Evolutionary conservation across 2,113 vertebrate species (phyloP), one percentile per base, ranked within the genome.

Genomic region (Trichomycterus rosablanca): DNA sequence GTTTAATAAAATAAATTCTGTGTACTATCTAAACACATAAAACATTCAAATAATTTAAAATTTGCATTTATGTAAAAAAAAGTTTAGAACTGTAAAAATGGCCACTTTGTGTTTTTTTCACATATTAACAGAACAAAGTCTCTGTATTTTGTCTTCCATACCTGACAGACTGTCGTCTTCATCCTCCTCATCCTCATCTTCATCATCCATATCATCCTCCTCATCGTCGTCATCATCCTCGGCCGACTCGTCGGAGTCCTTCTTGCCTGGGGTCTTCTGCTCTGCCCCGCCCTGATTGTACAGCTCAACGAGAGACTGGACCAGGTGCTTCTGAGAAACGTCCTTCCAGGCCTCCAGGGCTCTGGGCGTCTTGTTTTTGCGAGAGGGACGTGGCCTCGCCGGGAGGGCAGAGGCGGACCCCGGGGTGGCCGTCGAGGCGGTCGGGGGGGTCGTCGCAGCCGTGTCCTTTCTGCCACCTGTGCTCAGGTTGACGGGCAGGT

Each of bases 151-250:
- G n/a, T n/a, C n/a, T n/a, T n/a, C n/a, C n/a, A 23, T 72, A 98
- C 95, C 96, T 94, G 96, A 97, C 74, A 95, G 88, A 75, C 93
- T 98, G 76, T 96, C 93, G 78, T 98, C 95, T 59, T 93, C 91
- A 83, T 97, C 94, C 44, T 88, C 88, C 34, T 89, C 94, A 63
- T 92, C 90, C 70, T 91, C 90, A 46, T 97, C 93, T 22, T 92
- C 91, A 40, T 93, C 91, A 50, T 93, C 88, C 15, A 92, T 90
- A 24, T 93, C 94, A 10, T 93, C 92, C 7, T 97, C 94, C 0
- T 98, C 95, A 0, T 98, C 95, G 0, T 97, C 91, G 1, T 97
- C 94, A n/a, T 97, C 94, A 0, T 98, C 95, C 50, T 97, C 94
- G 56, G 89, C 92, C 1, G 94, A 97, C 74, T 97, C 93, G 14